Evolutionary conservation across 2,888 invertebrate species (phyloP).

Genomic region (Dexiosoma caninum): DNA sequence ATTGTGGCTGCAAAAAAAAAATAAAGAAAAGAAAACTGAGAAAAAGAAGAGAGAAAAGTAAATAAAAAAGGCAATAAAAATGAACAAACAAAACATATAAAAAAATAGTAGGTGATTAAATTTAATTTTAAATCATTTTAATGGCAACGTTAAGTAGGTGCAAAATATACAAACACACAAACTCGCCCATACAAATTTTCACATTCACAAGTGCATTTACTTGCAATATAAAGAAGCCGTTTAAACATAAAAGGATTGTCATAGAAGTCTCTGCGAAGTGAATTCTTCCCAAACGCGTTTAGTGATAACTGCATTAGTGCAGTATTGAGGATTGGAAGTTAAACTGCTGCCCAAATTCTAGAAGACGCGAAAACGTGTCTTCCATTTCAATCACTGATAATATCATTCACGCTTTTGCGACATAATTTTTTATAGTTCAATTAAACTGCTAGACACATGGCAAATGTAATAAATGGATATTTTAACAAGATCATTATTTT

Average conservation of each 20-base stretch:
- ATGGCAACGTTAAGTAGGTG: neutral
- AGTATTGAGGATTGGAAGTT: no score
- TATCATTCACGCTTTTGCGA: neutral
- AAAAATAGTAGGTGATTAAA: neutral
- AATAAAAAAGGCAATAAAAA: neutral
- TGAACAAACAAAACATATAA: neutral
- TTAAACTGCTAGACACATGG: constrained; percentile 21
- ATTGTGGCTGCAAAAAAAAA: neutral
- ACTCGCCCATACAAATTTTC: neutral
- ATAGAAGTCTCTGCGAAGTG: no score
- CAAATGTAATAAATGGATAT: constrained; percentile 24
- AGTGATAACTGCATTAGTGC: no score
- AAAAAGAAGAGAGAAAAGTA: no score
- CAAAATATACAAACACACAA: neutral
- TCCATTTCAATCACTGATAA: no score
- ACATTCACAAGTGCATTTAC: neutral
- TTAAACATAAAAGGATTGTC: no score
- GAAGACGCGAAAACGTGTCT: no score
- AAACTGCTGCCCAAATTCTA: no score
- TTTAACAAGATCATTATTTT: constrained; percentile 61
- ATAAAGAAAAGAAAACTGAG: no score
- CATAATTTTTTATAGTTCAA: neutral
- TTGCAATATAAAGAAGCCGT: no score
- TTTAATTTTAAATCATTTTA: constrained; percentile 45
- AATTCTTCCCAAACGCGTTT: no score